phyloP scores from a whole-genome alignment of 2,797 vertebrate species.

The Prionace glauca region DNA sequence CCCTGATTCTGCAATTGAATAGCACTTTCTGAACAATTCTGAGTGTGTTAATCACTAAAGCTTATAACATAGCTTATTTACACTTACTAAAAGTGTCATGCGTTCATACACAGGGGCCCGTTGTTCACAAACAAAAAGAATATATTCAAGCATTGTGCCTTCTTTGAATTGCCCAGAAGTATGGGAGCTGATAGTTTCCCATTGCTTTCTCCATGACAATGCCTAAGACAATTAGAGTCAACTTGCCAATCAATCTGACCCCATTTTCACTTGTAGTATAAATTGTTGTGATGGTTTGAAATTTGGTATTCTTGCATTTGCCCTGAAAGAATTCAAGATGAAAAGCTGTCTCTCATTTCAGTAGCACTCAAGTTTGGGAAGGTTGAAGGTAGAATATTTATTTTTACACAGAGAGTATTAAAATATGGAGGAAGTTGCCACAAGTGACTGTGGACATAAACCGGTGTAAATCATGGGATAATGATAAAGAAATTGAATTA shows the following conservation, averaged over 20 bases:
- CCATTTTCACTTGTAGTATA: no score
- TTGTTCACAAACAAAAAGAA: not conserved
- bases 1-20: no score
- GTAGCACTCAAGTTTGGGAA: not conserved
- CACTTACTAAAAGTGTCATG: not conserved
- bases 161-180: not conserved
- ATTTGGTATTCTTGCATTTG: not conserved
- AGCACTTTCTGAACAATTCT: no score
- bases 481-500: not conserved
- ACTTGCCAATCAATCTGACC: no score
- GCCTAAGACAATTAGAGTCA: no score
- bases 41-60: not conserved
- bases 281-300: no score
- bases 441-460: not conserved
- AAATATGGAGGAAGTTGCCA: not conserved
- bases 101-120: not conserved
- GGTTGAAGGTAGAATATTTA: not conserved
- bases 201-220: not conserved
- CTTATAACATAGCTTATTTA: not conserved
- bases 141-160: not conserved
- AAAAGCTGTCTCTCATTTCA: not conserved
- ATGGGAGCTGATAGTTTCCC: not conserved
- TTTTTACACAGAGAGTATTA: not conserved
- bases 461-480: not conserved
- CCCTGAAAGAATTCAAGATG: not conserved